These are phyloP conservation scores for Drosophila bifasciata DNA, from an alignment of 1,140 invertebrate genomes.

Conservation along the genomic window DNA sequence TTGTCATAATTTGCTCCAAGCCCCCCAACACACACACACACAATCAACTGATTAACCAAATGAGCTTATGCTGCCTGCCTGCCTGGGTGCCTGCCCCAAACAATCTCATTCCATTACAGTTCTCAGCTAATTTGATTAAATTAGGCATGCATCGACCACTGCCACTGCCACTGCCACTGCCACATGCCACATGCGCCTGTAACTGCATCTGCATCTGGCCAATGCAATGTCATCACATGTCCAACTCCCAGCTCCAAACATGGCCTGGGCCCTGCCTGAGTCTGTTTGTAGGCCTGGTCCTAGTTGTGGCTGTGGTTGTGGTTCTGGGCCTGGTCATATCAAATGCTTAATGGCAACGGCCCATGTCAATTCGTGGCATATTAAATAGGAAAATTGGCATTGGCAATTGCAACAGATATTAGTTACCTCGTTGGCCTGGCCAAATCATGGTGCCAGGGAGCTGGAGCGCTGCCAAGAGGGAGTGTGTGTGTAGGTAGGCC, in stretches of 20 bases:
- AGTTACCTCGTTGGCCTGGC: conserved; percentile 37
- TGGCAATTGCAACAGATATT: conserved; percentile 79
- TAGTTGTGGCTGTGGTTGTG: conserved; percentile 1
- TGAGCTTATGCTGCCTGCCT: conserved; percentile 31
- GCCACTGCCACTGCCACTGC: conserved; percentile 10
- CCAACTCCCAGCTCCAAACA: conserved; percentile 39
- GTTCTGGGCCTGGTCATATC: conserved; percentile 59
- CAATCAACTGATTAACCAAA: conserved; percentile 73
- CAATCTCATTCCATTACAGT: conserved; percentile 54
- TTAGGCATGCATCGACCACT: conserved; percentile 49
- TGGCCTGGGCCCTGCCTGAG: conserved; percentile 19
- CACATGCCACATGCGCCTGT: conserved; percentile 18
- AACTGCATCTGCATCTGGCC: conserved; percentile 43
- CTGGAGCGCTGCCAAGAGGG: not conserved
- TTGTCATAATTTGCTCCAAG: conserved; percentile 75
- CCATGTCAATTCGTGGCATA: conserved; percentile 81
- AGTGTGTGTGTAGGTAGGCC: conserved; percentile 49
- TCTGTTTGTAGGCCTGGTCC: not conserved
- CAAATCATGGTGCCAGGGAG: not conserved
- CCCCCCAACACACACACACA: conserved; percentile 16
- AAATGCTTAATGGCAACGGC: conserved; percentile 76
- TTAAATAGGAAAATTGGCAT: conserved; percentile 81
- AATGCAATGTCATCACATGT: conserved; percentile 68
- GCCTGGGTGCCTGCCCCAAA: conserved; percentile 6
- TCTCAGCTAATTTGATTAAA: conserved; percentile 81